Percentiles rank a stretch among this genome's conserved stretches.
phyloP scores from a whole-genome alignment of 2,888 invertebrate genomes.

The Heteropelma amictum region DNA sequence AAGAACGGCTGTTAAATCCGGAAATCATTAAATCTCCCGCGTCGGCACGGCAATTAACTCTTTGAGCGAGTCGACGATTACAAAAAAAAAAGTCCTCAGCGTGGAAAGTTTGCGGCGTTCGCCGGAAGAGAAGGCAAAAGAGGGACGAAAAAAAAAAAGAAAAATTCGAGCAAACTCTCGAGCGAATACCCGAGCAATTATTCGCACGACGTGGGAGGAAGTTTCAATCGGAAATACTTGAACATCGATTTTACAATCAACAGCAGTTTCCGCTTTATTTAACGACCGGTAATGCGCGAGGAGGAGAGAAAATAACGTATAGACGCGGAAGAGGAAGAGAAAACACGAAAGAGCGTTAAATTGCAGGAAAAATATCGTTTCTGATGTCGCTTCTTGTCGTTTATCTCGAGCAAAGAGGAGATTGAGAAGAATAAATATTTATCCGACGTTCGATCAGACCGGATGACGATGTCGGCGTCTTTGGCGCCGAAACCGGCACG shows the following conservation, averaged over 20 bases:
- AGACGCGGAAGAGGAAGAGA: constrained; percentile 23
- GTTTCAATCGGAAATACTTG: constrained; percentile 34
- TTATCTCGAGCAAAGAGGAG: neutral
- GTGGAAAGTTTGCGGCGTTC: too few species aligned
- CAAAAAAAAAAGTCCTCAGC: neutral
- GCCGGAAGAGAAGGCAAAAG: neutral
- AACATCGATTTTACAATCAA: constrained; percentile 28
- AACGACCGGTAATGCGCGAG: constrained; percentile 2
- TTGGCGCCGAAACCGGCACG: constrained; percentile 76
- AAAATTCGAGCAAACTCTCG: neutral
- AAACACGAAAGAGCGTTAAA: constrained; percentile 5
- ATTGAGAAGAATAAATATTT: neutral
- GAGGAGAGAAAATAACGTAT: neutral
- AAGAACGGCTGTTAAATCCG: constrained; percentile 29
- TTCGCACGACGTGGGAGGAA: constrained; percentile 29
- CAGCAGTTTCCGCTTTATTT: constrained; percentile 9
- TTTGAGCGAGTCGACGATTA: constrained; percentile 28
- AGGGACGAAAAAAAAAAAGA: neutral
- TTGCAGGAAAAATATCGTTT: neutral
- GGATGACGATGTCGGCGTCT: constrained; percentile 73
- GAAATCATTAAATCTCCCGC: constrained; percentile 38
- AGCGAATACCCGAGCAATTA: constrained; percentile 3
- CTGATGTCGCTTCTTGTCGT: neutral
- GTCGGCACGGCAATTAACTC: constrained; percentile 8
- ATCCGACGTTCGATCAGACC: constrained; percentile 1